These are phyloP conservation scores for Serrognathus titanus DNA, from an alignment of 2,888 invertebrate genomes.

Conservation along the genomic window DNA sequence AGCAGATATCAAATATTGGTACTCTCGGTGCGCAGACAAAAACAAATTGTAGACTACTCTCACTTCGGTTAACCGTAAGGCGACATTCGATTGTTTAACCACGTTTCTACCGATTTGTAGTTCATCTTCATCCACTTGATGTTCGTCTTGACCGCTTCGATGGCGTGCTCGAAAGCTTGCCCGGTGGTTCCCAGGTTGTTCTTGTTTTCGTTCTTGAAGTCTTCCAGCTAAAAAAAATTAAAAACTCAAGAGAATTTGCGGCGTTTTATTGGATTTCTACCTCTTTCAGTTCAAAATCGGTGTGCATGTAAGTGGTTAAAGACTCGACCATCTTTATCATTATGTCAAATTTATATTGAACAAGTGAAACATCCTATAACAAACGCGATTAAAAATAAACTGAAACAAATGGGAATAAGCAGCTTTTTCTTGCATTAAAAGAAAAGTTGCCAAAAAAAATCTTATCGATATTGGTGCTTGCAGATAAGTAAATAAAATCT, in stretches of 20 bases:
- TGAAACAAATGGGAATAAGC: no score
- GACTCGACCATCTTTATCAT: slow-evolving; percentile 54
- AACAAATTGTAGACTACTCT: no score
- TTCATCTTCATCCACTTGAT: slow-evolving; percentile 58
- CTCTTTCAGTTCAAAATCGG: slow-evolving; percentile 45
- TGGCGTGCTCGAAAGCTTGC: slow-evolving; percentile 52
- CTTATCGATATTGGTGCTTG: no score
- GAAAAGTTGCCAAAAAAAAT: no score
- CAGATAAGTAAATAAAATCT: no score
- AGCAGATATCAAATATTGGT: no score
- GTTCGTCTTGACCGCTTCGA: slow-evolving; percentile 54
- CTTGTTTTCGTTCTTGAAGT: slow-evolving; percentile 44
- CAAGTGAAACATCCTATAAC: no score
- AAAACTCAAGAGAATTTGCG: neutral
- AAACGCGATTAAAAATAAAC: no score
- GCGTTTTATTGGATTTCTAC: slow-evolving; percentile 25
- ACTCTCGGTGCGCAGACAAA: no score
- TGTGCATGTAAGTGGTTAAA: slow-evolving; percentile 54
- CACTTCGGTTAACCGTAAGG: no score
- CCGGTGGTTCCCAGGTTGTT: slow-evolving; percentile 51
- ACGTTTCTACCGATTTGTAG: slow-evolving; percentile 44
- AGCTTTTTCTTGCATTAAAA: no score
- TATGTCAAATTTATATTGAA: no score
- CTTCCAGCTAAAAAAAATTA: slow-evolving; percentile 40
- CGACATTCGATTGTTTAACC: slow-evolving; percentile 28